These are phyloP conservation scores for Leucoraja ocellata DNA, from an alignment of 2,797 vertebrate species.

Conservation along the genomic window DNA sequence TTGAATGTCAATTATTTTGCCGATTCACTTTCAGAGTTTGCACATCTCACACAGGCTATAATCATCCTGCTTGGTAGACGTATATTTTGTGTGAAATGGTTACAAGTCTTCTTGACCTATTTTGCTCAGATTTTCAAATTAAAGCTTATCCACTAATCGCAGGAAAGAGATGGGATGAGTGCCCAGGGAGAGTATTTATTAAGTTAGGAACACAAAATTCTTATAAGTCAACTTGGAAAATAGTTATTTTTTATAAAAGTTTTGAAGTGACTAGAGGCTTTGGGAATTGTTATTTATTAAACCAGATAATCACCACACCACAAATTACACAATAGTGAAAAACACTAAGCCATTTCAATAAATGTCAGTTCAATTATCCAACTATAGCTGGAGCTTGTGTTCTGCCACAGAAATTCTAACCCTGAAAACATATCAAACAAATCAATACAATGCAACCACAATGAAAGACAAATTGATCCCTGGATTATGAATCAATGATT, in stretches of 20 bases:
- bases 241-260: background rate
- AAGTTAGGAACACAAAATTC: slow-evolving; percentile 10
- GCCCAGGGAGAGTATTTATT: background rate
- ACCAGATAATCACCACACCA: background rate
- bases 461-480: background rate
- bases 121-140: background rate
- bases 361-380: slow-evolving; percentile 5
- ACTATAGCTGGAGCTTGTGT: no score
- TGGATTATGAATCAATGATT: background rate
- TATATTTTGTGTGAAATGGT: background rate
- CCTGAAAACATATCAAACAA: background rate
- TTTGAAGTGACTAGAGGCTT: background rate
- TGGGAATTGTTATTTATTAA: slow-evolving; percentile 7
- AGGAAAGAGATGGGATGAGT: background rate
- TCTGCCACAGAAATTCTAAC: background rate
- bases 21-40: background rate
- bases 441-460: slow-evolving; percentile 31
- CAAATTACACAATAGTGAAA: background rate
- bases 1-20: no score
- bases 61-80: background rate
- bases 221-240: background rate
- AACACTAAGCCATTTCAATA: background rate
- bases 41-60: background rate
- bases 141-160: background rate
- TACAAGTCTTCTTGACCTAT: background rate